Conservation (phyloP, 2,888 invertebrate species). For the Drosophila affinis region DNA sequence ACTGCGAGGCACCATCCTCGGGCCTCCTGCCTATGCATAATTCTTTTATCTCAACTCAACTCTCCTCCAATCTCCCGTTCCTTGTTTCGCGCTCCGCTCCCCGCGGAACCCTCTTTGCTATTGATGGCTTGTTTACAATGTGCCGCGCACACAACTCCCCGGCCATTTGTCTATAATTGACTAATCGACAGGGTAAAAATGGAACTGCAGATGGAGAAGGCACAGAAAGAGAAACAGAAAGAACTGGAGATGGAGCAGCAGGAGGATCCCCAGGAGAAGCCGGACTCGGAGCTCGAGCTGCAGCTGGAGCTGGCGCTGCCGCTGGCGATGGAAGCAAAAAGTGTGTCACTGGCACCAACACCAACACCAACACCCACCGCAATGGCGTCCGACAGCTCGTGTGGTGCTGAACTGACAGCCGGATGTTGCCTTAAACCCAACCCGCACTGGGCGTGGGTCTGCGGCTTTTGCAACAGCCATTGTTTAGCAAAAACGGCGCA, state of each 20-base stretch:
- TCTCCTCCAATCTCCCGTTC: neutral
- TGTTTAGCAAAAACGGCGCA: neutral
- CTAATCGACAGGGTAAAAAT: constrained; percentile 67
- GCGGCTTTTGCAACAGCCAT: too few relatives aligned
- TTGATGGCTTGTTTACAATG: constrained; percentile 77
- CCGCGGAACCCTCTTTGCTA: constrained; percentile 46
- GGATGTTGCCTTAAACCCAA: too few relatives aligned
- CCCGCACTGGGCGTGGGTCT: too few relatives aligned
- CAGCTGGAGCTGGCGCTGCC: too few relatives aligned
- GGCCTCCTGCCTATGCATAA: constrained; percentile 68
- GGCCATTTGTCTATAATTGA: constrained; percentile 77
- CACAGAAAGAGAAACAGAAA: neutral
- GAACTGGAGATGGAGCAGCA: too few relatives aligned
- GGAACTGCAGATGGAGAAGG: constrained; percentile 7
- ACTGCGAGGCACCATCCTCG: neutral
- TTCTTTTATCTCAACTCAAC: constrained; percentile 69
- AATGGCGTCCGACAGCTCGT: neutral
- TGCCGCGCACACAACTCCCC: constrained; percentile 59
- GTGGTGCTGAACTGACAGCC: neutral
- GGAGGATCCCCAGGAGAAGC: too few relatives aligned
- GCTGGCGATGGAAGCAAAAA: neutral
- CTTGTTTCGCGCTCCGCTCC: neutral
- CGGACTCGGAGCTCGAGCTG: too few relatives aligned
- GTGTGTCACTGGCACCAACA: neutral
- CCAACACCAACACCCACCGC: neutral